These are phyloP conservation scores for Leptinotarsa texana DNA, from an alignment of 1,140 invertebrate species.

Conservation along the genomic window DNA sequence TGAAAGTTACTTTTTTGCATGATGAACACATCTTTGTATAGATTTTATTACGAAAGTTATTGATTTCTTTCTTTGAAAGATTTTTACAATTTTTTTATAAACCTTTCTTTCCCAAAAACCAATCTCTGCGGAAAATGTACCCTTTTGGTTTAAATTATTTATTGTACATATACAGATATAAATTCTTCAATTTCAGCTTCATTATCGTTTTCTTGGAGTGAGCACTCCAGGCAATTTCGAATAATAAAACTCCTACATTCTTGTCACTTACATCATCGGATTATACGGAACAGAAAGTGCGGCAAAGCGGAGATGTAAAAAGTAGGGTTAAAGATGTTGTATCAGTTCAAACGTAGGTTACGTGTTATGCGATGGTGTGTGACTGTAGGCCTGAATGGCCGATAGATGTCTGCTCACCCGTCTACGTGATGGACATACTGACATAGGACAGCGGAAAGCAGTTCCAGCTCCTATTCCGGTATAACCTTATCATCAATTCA, in stretches of 20 bases:
- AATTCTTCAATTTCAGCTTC: not conserved
- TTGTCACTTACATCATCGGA: too few relatives aligned
- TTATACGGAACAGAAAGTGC: not conserved
- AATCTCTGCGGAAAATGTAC: not conserved
- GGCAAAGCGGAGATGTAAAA: slow-evolving; percentile 4
- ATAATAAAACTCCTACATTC: too few relatives aligned
- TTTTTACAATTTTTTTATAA: too few relatives aligned
- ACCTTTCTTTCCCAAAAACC: too few relatives aligned
- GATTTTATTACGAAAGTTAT: too few relatives aligned
- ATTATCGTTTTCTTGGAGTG: too few relatives aligned
- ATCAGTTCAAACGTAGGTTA: slow-evolving; percentile 45
- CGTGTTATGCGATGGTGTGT: slow-evolving; percentile 27
- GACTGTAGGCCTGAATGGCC: slow-evolving; percentile 25
- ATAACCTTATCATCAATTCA: slow-evolving; percentile 39
- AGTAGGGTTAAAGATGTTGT: slow-evolving; percentile 39
- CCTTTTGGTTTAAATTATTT: not conserved
- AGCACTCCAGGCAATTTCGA: too few relatives aligned
- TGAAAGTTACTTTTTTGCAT: too few relatives aligned
- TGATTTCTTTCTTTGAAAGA: too few relatives aligned
- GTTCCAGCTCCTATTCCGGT: slow-evolving; percentile 32
- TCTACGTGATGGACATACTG: slow-evolving; percentile 49
- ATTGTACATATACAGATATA: not conserved
- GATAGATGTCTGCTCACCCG: slow-evolving; percentile 39
- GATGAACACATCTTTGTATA: too few relatives aligned
- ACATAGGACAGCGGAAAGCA: slow-evolving; percentile 38